Conservation (phyloP, 1,140 invertebrate species). For the Bathynomus jamesi region DNA sequence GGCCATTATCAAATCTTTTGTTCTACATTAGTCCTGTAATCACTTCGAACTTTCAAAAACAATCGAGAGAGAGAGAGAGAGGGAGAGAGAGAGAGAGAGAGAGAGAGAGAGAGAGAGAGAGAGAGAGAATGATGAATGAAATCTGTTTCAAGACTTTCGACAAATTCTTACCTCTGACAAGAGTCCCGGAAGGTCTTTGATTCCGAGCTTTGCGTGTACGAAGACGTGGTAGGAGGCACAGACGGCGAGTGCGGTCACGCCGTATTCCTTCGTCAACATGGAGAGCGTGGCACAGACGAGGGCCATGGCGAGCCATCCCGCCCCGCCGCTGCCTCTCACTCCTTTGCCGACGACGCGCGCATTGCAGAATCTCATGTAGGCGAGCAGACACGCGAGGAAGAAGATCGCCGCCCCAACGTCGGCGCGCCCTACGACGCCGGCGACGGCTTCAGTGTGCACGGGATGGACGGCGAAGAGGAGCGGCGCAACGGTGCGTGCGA, state of each 20-base stretch:
- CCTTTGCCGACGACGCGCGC: neutral
- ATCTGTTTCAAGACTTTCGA: too few species aligned
- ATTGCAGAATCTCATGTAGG: slow-evolving; percentile 40
- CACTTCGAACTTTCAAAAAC: too few species aligned
- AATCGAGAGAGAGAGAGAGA: too few species aligned
- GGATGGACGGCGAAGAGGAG: slow-evolving; percentile 86
- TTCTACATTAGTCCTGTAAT: too few species aligned
- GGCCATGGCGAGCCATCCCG: slow-evolving; percentile 44
- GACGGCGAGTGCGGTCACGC: slow-evolving; percentile 72
- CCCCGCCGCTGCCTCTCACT: slow-evolving; percentile 22
- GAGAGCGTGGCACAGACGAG: slow-evolving; percentile 54
- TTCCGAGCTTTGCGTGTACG: slow-evolving; percentile 34
- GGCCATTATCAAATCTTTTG: too few species aligned
- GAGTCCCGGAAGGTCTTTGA: slow-evolving; percentile 25
- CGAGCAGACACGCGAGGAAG: slow-evolving; percentile 63
- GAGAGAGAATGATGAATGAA: too few species aligned
- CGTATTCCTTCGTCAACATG: slow-evolving; percentile 89
- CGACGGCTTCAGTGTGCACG: slow-evolving; percentile 74
- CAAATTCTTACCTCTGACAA: slow-evolving; percentile 35
- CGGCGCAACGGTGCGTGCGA: slow-evolving; percentile 60
- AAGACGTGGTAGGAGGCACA: slow-evolving; percentile 65
- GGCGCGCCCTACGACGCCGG: slow-evolving; percentile 89
- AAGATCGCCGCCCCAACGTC: slow-evolving; percentile 76
- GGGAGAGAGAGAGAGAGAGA: too few species aligned
- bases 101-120: too few species aligned